Base-by-base conservation (phyloP, 2,113 vertebrate species). In the Lophius piscatorius region DNA sequence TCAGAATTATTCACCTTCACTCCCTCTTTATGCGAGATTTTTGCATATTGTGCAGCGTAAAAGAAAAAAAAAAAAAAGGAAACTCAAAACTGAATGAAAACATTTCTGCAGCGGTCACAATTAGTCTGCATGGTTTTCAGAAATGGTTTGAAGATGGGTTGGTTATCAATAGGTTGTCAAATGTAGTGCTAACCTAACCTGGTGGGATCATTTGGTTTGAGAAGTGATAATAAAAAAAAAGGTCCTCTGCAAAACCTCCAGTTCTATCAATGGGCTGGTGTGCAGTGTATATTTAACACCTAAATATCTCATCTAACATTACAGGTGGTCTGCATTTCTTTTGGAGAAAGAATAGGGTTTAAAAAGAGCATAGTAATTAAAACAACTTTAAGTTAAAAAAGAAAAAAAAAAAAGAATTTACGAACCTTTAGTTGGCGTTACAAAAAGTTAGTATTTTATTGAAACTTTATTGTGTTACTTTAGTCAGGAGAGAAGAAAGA, bases 191-290 rank as follows among this genome's bases (percentile, higher is more conserved):
- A n/a, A n/a, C n/a, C 42, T 56, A 38, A 82, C 63, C 76, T 51
- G 71, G 76, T 74, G 74, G 11, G 76, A 72, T 84, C 62, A 82
- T 76, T 74, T 34, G 16, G 16, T 3, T 9, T 31, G 2, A 46
- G 24, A 17, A 17, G 36, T 18, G 46, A 51, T 66, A 67, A 24
- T 6, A 56, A 38, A 47, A 40, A 5, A 31, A 73, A 67, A 55
- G 44, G 41, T 47, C 36, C 31, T 61, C 66, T 52, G 62, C 34
- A 39, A 16, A 48, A 38, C 28, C 28, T 36, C 17, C 1, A 52
- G 56, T 63, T 14, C 36, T 56, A 61, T 70, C 57, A 52, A 60
- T 36, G 56, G 58, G 56, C 59, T 40, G 57, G 52, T 70, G 42
- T 48, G 63, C 52, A 24, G 28, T 10, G 34, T 36, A 17, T n/a